Base-by-base conservation (phyloP, 2,113 vertebrate species). In the Daubentonia madagascariensis region DNA sequence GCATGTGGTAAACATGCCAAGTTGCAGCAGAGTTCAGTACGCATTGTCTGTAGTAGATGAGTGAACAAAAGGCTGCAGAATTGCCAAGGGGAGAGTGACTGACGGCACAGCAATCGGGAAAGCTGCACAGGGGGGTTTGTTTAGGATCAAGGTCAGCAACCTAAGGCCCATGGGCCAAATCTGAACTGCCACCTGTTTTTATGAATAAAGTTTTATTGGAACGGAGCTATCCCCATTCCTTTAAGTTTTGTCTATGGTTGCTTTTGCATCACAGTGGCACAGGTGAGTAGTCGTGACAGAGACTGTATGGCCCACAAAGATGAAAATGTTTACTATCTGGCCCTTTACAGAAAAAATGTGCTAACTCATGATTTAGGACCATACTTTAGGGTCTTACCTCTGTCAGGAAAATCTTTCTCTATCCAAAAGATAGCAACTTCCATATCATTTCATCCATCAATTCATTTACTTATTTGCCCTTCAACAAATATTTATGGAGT, bases 51-150 rank as follows among this genome's bases (percentile, higher is more conserved):
- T 28, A 40, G 48, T 8, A 1, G 7, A n/a, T 40, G 28, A 5
- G 5, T 18, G 10, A 83, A 14, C 5, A 30, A 32, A 6, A 67
- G 57, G 28, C 23, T 43, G 3, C 8, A 18, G 17, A 5, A 48
- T 43, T n/a, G 48, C 50, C 23, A 14, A 20, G 20, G 52, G 57
- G 70, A 22, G 25, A 23, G 37, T 16, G 4, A 9, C 0, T 0
- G 9, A 13, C 1, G 13, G 6, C 28, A 12, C 12, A 25, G 12
- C 2, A 8, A 0, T 5, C 10, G 22, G 40, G 25, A 45, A 6
- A 37, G 45, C 70, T 37, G 6, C 23, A 2, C 0, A 3, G 0
- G 45, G 12, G 35, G 45, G 28, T 61, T 48, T 43, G 6, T 22
- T 63, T 59, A 52, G 73, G 37, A 32, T 14, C 52, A 28, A 80